A percentile compares a stretch with the other conserved stretches of the same genome.
These are phyloP conservation scores for Aporrectodea caliginosa DNA, from an alignment of 1,140 invertebrate genomes.

Conservation along the genomic window DNA sequence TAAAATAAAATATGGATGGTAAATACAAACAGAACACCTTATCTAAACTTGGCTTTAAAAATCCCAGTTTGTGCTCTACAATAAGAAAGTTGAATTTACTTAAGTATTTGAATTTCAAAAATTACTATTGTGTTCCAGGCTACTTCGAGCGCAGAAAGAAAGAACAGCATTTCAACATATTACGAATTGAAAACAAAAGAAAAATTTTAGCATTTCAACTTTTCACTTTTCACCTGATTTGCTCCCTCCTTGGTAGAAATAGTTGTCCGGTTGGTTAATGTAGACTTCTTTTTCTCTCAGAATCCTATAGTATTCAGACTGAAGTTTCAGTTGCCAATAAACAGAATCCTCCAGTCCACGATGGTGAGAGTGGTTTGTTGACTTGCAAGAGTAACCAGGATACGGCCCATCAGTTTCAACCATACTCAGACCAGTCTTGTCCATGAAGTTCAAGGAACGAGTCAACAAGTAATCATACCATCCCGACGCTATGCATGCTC, in stretches of 20 bases:
- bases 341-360: constrained; percentile 6
- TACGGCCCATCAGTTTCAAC: constrained; percentile 26
- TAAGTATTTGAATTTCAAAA: no score
- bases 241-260: constrained; percentile 25
- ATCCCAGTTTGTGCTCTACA: no score
- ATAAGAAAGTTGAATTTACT: no score
- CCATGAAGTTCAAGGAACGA: constrained; percentile 1
- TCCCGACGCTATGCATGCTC: constrained; percentile 23
- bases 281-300: constrained; percentile 11
- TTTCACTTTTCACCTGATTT: constrained; percentile 21
- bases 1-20: not conserved
- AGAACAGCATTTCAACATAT: no score
- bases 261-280: constrained; percentile 26
- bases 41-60: no score
- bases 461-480: constrained; percentile 23
- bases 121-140: no score
- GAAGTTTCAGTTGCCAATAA: constrained; percentile 12
- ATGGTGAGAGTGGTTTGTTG: constrained; percentile 19
- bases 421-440: constrained; percentile 18
- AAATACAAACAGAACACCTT: not conserved
- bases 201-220: no score
- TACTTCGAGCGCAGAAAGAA: no score
- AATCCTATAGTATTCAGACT: constrained; percentile 1
- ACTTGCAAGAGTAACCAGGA: constrained; percentile 11
- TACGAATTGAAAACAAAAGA: no score